A percentile compares a stretch with the other conserved stretches of the same genome.
These are phyloP conservation scores for Scaptomyza polygonia DNA, from an alignment of 2,888 invertebrate species.

Conservation along the genomic window DNA sequence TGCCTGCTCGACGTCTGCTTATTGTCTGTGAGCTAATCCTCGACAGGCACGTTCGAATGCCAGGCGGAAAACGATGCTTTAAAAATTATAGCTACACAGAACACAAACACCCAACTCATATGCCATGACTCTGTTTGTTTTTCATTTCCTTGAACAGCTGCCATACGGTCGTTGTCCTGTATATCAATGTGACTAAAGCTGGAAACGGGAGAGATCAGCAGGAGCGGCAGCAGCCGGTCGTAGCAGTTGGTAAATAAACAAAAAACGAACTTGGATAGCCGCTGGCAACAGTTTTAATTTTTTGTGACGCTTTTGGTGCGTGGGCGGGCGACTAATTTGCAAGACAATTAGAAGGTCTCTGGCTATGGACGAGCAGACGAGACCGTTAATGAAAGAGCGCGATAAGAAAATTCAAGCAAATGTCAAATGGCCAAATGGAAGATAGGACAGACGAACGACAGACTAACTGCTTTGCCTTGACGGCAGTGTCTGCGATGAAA, in stretches of 20 bases:
- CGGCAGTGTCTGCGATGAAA: constrained; percentile 65
- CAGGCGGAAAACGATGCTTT: constrained; percentile 59
- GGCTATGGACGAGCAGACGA: constrained; percentile 60
- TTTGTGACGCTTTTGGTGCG: constrained; percentile 46
- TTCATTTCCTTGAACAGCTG: constrained; percentile 77
- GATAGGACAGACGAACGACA: constrained; percentile 1
- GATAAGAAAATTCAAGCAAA: constrained; percentile 76
- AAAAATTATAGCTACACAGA: constrained; percentile 50
- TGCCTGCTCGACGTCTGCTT: constrained; percentile 46
- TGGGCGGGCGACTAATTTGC: constrained; percentile 73
- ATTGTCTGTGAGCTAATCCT: constrained; percentile 71
- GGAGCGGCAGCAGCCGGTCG: constrained; percentile 17
- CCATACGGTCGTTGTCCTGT: constrained; percentile 59
- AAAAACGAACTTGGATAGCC: constrained; percentile 28
- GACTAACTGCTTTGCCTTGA: constrained; percentile 14
- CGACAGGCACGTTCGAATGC: constrained; percentile 66
- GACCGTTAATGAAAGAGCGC: constrained; percentile 80
- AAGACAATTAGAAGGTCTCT: constrained; percentile 82
- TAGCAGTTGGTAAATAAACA: constrained; percentile 61
- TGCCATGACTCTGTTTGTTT: constrained; percentile 65
- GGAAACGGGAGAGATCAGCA: constrained; percentile 41
- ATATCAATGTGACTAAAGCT: constrained; percentile 41
- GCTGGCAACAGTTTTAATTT: constrained; percentile 11
- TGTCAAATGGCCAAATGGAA: constrained; percentile 53
- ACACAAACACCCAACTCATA: constrained; percentile 19